phyloP scores from a whole-genome alignment of 2,113 vertebrate genomes.

The Meles meles region DNA sequence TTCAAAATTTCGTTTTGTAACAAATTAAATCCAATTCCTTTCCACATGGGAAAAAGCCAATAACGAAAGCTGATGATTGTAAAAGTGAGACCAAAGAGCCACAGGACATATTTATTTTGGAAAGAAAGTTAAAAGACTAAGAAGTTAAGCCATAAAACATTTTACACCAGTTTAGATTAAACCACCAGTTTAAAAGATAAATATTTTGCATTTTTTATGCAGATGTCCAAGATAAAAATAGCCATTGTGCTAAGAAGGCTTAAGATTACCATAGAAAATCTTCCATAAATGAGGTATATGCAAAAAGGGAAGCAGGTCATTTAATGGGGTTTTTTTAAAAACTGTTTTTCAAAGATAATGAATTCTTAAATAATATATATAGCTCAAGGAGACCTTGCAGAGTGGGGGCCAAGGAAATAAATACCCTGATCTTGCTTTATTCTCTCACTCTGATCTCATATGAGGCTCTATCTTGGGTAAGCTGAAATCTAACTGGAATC shows the following conservation, averaged over 20 bases:
- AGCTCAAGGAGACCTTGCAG: neutral
- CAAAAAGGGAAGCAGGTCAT: neutral
- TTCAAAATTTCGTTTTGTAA: conserved; percentile 62
- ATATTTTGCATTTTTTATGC: conserved; percentile 61
- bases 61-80: conserved; percentile 59
- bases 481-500: neutral
- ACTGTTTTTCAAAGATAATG: neutral
- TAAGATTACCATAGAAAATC: neutral
- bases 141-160: conserved; percentile 52
- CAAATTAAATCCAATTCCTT: conserved; percentile 54
- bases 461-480: neutral
- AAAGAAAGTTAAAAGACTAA: conserved; percentile 44
- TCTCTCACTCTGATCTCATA: neutral
- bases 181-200: conserved; percentile 57
- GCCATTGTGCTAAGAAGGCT: neutral
- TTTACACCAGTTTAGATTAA: conserved; percentile 62
- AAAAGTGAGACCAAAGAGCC: conserved; percentile 56
- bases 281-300: neutral
- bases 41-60: conserved; percentile 58
- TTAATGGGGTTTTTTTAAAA: neutral
- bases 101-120: conserved; percentile 57
- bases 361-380: conserved; percentile 27
- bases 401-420: neutral
- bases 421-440: neutral
- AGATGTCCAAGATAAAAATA: conserved; percentile 37